Percentiles rank a stretch among this genome's conserved stretches.
Evolutionary conservation across 2,888 invertebrate species (phyloP).

Genomic region (Agrotis segetum): DNA sequence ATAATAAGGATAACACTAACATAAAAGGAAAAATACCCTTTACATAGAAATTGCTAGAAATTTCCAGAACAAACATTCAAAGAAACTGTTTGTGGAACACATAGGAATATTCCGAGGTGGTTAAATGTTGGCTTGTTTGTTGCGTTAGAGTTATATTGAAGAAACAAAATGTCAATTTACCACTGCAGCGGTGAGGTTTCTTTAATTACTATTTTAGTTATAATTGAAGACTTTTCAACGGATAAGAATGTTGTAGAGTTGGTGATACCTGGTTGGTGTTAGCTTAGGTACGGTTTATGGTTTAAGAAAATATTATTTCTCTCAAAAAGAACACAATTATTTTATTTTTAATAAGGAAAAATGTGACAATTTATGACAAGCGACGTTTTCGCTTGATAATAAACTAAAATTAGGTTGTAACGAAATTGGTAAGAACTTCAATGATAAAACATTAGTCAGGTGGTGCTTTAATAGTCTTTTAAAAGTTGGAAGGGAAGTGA

Average conservation of each 20-base stretch:
- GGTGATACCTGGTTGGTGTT: slow-evolving; percentile 25
- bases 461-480: too few relatives aligned
- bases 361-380: too few relatives aligned
- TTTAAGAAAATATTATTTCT: too few relatives aligned
- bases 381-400: too few relatives aligned
- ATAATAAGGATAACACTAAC: slow-evolving; percentile 7
- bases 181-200: slow-evolving; percentile 66
- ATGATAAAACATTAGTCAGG: too few relatives aligned
- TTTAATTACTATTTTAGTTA: slow-evolving; percentile 75
- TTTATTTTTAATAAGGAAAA: too few relatives aligned
- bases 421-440: too few relatives aligned
- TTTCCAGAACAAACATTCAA: slow-evolving; percentile 20
- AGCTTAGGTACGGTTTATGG: not conserved
- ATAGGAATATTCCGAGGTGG: slow-evolving; percentile 41
- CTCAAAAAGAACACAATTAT: too few relatives aligned
- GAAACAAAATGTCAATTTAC: slow-evolving; percentile 72
- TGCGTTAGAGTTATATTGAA: slow-evolving; percentile 49
- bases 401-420: too few relatives aligned
- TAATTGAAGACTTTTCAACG: slow-evolving; percentile 51
- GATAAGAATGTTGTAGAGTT: slow-evolving; percentile 42
- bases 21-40: not conserved
- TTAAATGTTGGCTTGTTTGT: slow-evolving; percentile 40
- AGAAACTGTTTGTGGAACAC: slow-evolving; percentile 9
- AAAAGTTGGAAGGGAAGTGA: too few relatives aligned
- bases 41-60: slow-evolving; percentile 17